phyloP scores from a whole-genome alignment of 2,797 vertebrate genomes.

The Forpus xanthops region DNA sequence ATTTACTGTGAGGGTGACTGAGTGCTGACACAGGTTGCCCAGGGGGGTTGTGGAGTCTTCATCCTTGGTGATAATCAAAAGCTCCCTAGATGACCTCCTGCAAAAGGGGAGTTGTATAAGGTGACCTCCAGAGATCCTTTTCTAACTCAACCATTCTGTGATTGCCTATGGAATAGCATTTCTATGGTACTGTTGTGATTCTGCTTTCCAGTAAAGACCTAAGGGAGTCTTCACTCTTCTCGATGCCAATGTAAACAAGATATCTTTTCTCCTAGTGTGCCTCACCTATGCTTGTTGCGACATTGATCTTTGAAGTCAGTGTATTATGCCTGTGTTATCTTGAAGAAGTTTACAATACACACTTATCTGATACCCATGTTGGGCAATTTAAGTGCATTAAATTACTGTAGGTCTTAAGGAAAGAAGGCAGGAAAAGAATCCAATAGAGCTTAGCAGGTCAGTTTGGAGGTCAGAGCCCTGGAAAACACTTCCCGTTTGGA shows the following conservation, averaged over 20 bases:
- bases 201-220: background rate
- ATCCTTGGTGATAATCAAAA: background rate
- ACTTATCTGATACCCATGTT: background rate
- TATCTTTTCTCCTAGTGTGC: background rate
- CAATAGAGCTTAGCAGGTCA: background rate
- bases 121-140: background rate
- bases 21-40: background rate
- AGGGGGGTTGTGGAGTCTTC: background rate
- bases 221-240: background rate
- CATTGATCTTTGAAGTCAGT: background rate
- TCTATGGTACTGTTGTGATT: background rate
- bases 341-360: background rate
- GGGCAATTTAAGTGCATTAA: background rate
- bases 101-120: background rate
- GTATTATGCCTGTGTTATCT: background rate
- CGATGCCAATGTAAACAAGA: background rate
- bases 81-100: background rate
- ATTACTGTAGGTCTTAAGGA: background rate
- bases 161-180: background rate
- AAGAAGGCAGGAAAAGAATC: background rate
- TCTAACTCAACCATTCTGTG: background rate
- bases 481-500: rapidly evolving
- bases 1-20: background rate
- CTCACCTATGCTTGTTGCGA: background rate
- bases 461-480: background rate